These are phyloP conservation scores for Chloromyia formosa DNA, from an alignment of 2,888 invertebrate genomes.

Conservation along the genomic window DNA sequence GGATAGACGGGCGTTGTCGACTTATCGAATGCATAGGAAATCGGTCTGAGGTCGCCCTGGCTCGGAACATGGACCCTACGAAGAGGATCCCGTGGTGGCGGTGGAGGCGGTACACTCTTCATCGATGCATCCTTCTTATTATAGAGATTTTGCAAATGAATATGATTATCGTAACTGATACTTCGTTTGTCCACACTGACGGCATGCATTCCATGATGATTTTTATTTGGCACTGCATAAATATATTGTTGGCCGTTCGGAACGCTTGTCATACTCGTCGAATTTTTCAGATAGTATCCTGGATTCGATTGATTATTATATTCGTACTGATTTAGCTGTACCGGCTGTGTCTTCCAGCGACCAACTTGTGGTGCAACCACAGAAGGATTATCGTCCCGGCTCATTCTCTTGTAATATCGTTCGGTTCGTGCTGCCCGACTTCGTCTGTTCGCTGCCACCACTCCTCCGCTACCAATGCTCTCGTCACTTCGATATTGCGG, in stretches of 20 bases:
- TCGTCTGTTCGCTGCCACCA: constrained; percentile 69
- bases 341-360: constrained; percentile 63
- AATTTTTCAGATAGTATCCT: constrained; percentile 53
- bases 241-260: constrained; percentile 46
- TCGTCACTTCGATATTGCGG: constrained; percentile 76
- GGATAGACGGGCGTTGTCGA: constrained; percentile 49
- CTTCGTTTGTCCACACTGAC: constrained; percentile 59
- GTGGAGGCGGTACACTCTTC: constrained; percentile 73
- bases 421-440: constrained; percentile 81
- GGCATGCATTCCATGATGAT: constrained; percentile 51
- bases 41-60: constrained; percentile 64
- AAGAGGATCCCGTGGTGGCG: constrained; percentile 81
- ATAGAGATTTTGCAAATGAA: constrained; percentile 59
- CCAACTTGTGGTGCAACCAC: constrained; percentile 64
- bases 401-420: constrained; percentile 79
- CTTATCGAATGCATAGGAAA: constrained; percentile 68
- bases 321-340: constrained; percentile 56
- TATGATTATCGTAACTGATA: constrained; percentile 63
- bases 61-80: constrained; percentile 67
- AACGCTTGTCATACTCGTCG: constrained; percentile 56
- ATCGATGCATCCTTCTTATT: constrained; percentile 51
- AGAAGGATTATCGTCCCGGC: constrained; percentile 72
- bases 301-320: constrained; percentile 6
- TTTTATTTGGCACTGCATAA: constrained; percentile 20
- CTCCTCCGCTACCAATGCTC: constrained; percentile 69